Percentiles rank a stretch among this genome's conserved stretches.
Evolutionary conservation across 2,113 vertebrate genomes (phyloP).

Genomic region (Beaufortia kweichowensis): DNA sequence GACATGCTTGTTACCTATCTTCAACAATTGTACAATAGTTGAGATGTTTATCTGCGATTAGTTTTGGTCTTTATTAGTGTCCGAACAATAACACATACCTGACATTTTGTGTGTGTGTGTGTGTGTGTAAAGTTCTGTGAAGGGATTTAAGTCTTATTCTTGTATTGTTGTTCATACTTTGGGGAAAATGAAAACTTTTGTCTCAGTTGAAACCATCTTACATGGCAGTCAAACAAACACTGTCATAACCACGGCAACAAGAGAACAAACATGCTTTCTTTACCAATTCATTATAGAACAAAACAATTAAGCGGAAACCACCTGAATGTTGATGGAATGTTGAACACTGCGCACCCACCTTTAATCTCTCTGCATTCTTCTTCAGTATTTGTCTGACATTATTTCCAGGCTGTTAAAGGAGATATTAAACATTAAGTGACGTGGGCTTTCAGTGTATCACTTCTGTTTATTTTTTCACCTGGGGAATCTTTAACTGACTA

Average conservation of each 20-base stretch:
- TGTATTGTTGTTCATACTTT: conserved; percentile 31
- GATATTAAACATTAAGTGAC: background rate
- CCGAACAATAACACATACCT: conserved; percentile 6
- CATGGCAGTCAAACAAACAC: conserved; percentile 37
- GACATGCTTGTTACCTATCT: background rate
- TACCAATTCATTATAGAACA: conserved; percentile 10
- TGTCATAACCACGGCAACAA: conserved; percentile 16
- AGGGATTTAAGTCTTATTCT: conserved; percentile 15
- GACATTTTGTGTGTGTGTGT: conserved; percentile 11
- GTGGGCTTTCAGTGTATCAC: background rate
- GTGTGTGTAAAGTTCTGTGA: background rate
- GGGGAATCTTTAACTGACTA: background rate
- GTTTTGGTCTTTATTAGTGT: background rate
- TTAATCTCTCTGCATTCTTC: conserved; percentile 8
- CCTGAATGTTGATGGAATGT: conserved; percentile 39
- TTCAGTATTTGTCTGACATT: background rate
- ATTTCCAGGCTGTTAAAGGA: conserved; percentile 1
- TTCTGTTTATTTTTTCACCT: background rate
- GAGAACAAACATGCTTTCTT: conserved; percentile 30
- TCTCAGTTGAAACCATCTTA: conserved; percentile 33
- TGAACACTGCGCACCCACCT: background rate
- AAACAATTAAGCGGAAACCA: conserved; percentile 30
- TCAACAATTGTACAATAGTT: background rate
- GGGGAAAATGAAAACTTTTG: conserved; percentile 15
- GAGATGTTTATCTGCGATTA: background rate